Percentiles rank a stretch among this genome's conserved stretches.
Evolutionary conservation across 1,140 invertebrate species (phyloP).

Genomic region (Trialeurodes vaporariorum): DNA sequence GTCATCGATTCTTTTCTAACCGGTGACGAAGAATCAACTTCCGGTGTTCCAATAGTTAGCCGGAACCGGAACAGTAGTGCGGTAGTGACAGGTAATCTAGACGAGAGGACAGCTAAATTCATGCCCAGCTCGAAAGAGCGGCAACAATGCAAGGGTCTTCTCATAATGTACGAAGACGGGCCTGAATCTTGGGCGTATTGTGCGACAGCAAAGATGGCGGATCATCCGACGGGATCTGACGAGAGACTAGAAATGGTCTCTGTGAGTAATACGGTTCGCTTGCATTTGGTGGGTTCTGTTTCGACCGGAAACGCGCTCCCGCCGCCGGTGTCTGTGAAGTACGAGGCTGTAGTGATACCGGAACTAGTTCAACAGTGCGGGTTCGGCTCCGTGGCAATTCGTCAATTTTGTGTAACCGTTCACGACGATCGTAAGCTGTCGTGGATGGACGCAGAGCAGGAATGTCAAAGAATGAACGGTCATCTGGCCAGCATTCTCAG

Average conservation of each 20-base stretch:
- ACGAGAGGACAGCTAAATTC: too few species aligned
- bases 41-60: too few species aligned
- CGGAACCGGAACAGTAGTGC: too few species aligned
- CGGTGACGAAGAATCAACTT: too few species aligned
- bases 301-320: not conserved
- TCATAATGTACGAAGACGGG: not conserved
- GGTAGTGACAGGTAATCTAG: too few species aligned
- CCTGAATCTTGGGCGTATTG: not conserved
- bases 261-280: not conserved
- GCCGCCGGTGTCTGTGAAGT: slow-evolving; percentile 18
- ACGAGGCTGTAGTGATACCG: slow-evolving; percentile 17
- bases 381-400: slow-evolving; percentile 44
- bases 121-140: too few species aligned
- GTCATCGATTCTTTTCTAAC: too few species aligned
- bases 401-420: slow-evolving; percentile 47
- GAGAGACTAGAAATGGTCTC: not conserved
- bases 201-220: not conserved
- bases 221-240: not conserved
- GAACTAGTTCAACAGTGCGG: slow-evolving; percentile 25
- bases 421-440: slow-evolving; percentile 40
- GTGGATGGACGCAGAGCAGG: slow-evolving; percentile 50
- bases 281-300: not conserved
- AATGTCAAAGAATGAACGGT: slow-evolving; percentile 47
- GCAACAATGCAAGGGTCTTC: not conserved
- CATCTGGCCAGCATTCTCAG: slow-evolving; percentile 50